phyloP scores from a whole-genome alignment of 2,113 vertebrate species.

The Donacobius atricapilla region DNA sequence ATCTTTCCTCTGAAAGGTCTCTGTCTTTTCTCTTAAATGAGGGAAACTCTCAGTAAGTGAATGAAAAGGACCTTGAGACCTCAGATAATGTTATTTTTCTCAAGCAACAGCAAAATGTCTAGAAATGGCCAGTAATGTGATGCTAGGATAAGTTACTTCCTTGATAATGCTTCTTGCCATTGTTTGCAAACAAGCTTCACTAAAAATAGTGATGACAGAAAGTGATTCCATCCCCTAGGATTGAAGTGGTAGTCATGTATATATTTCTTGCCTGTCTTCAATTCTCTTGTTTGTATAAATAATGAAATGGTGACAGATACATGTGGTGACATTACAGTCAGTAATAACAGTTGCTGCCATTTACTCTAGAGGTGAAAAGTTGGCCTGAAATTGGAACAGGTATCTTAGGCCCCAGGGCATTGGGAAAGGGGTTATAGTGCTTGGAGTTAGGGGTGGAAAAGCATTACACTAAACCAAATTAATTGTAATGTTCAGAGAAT shows the following conservation, averaged over 20 bases:
- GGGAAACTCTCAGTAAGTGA: not conserved
- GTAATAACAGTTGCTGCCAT: slow-evolving; percentile 5
- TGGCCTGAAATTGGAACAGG: not conserved
- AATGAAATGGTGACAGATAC: not conserved
- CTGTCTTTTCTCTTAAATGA: not conserved
- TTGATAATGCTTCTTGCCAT: not conserved
- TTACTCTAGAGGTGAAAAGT: not conserved
- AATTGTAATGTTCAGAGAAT: not conserved
- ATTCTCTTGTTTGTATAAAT: not conserved
- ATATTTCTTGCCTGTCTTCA: slow-evolving; percentile 3
- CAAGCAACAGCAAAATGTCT: not conserved
- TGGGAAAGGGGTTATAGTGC: not conserved
- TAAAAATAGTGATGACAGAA: slow-evolving; percentile 16
- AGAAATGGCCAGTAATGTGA: not conserved
- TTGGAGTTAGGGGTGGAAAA: not conserved
- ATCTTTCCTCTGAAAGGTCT: slow-evolving; percentile 18
- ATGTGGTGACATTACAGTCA: not conserved
- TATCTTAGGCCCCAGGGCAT: not conserved
- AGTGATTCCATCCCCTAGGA: slow-evolving; percentile 16
- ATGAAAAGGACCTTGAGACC: not conserved
- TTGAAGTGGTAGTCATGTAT: not conserved
- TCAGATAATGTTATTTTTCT: not conserved
- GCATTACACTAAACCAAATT: not conserved
- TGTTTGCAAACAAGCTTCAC: not conserved
- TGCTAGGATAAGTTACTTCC: not conserved